A percentile compares a stretch with the other conserved stretches of the same genome.
These are phyloP conservation scores for Promerops cafer DNA, from an alignment of 2,113 vertebrate genomes.

Conservation along the genomic window DNA sequence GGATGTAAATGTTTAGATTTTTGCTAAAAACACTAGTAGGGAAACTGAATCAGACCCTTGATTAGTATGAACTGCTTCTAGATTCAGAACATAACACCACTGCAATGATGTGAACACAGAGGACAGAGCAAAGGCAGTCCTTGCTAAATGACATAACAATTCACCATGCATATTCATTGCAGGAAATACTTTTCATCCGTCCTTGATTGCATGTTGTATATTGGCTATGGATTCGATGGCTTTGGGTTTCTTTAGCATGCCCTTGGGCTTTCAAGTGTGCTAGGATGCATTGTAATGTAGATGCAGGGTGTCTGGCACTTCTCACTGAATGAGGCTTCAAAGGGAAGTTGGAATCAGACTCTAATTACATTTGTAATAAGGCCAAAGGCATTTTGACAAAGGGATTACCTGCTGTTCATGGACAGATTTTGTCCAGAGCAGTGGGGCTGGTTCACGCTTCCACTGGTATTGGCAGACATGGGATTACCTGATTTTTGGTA, in stretches of 20 bases:
- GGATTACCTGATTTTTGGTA: background rate
- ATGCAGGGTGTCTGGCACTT: conserved; percentile 34
- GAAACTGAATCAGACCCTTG: background rate
- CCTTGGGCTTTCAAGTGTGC: conserved; percentile 32
- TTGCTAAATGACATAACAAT: background rate
- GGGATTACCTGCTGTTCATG: background rate
- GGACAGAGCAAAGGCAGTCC: background rate
- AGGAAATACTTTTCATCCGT: conserved; percentile 26
- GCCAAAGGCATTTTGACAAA: conserved; percentile 12
- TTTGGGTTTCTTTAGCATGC: conserved; percentile 19
- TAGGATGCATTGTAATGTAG: conserved; percentile 39
- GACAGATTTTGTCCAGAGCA: background rate
- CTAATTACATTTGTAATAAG: conserved; percentile 18
- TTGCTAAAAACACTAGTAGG: background rate
- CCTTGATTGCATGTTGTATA: conserved; percentile 20
- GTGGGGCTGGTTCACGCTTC: accelerated
- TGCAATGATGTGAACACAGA: background rate
- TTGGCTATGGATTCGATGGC: background rate
- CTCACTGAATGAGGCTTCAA: conserved; percentile 33
- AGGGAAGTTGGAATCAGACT: conserved; percentile 25
- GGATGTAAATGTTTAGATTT: background rate
- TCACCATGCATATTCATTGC: background rate
- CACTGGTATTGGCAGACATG: background rate
- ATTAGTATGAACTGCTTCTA: background rate
- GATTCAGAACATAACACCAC: background rate